phyloP scores from a whole-genome alignment of 2,888 invertebrate species.

The Cenopis cana region DNA sequence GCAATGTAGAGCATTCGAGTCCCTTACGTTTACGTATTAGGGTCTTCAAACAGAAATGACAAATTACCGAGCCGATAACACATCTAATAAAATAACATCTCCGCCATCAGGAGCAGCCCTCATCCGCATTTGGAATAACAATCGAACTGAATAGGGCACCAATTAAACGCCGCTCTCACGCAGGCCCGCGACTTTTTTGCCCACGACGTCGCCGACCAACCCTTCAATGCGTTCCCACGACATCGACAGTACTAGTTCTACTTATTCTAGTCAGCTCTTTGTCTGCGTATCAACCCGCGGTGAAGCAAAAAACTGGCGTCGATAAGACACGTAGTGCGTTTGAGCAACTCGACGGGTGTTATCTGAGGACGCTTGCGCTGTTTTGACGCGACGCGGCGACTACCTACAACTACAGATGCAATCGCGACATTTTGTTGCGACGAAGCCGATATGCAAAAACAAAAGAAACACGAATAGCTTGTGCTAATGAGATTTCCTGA shows the following conservation, averaged over 20 bases:
- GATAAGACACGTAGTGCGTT: slow-evolving; percentile 68
- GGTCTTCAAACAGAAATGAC: background rate
- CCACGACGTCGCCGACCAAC: slow-evolving; percentile 58
- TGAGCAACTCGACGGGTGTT: slow-evolving; percentile 53
- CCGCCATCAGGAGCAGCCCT: slow-evolving; percentile 16
- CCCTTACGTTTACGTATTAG: too few species aligned
- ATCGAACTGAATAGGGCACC: slow-evolving; percentile 28
- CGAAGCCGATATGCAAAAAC: background rate
- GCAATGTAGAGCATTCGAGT: too few species aligned
- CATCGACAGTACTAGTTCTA: slow-evolving; percentile 61
- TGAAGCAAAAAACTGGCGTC: slow-evolving; percentile 58
- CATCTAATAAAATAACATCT: slow-evolving; percentile 14
- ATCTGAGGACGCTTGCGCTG: slow-evolving; percentile 46
- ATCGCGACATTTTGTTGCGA: background rate
- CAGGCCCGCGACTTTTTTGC: slow-evolving; percentile 51
- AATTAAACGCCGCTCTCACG: slow-evolving; percentile 36
- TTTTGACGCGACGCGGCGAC: background rate
- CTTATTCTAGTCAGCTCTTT: slow-evolving; percentile 45
- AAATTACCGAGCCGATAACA: slow-evolving; percentile 26
- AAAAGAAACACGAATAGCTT: background rate
- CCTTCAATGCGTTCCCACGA: slow-evolving; percentile 65
- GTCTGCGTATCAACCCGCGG: slow-evolving; percentile 46
- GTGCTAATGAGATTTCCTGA: too few species aligned
- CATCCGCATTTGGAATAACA: slow-evolving; percentile 32
- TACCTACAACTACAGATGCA: background rate